Percentiles rank a stretch among this genome's conserved stretches.
Conservation (phyloP, 2,113 vertebrate genomes). For the Globicephala melas region DNA sequence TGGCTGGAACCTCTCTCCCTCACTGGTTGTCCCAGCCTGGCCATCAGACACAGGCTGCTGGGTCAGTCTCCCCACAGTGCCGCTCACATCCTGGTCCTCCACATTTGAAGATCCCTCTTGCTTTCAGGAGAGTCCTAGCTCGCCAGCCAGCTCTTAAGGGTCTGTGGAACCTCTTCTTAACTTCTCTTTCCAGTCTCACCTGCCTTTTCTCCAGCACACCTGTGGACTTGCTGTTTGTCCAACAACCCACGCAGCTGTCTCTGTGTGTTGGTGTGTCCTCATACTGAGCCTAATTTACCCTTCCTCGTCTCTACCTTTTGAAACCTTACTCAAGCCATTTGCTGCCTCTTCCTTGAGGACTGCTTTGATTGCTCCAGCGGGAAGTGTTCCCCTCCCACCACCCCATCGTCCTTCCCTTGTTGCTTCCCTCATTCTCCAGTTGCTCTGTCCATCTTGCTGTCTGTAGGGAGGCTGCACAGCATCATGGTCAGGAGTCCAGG, state of each 20-base stretch:
- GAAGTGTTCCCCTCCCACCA: neutral
- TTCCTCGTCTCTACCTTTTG: neutral
- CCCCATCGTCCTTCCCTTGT: rapidly evolving
- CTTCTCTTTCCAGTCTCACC: neutral
- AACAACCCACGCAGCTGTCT: rapidly evolving
- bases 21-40: neutral
- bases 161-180: neutral
- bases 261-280: neutral
- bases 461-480: neutral
- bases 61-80: neutral
- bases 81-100: neutral
- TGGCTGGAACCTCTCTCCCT: neutral
- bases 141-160: no score
- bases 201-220: no score
- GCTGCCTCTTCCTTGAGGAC: neutral
- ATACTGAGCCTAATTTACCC: neutral
- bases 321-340: neutral
- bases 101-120: neutral
- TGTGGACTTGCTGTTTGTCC: neutral
- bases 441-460: neutral
- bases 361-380: neutral
- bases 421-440: neutral
- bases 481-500: neutral
- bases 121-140: neutral
- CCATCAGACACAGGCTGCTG: rapidly evolving